A percentile compares a stretch with the other conserved stretches of the same genome.
Evolutionary conservation across 2,888 invertebrate species (phyloP).

Genomic region (Ectemnius lituratus): DNA sequence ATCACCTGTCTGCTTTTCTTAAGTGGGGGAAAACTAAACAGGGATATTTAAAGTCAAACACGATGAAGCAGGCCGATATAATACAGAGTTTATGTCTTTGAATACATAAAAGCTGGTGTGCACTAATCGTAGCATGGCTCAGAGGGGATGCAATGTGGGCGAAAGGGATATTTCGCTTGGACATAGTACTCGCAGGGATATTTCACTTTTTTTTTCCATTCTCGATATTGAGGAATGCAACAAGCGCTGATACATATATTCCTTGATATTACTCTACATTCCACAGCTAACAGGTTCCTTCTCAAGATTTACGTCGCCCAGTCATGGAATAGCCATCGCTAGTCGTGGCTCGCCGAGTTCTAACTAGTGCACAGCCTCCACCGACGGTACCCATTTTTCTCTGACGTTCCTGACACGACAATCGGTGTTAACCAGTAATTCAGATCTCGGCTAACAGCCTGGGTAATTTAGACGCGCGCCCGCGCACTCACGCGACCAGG

Average conservation of each 20-base stretch:
- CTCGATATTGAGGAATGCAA: neutral
- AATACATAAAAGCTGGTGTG: no score
- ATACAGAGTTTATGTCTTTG: no score
- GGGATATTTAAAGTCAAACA: no score
- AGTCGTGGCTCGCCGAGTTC: conserved; percentile 26
- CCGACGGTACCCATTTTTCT: conserved; percentile 53
- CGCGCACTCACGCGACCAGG: conserved; percentile 45
- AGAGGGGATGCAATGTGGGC: no score
- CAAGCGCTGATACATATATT: neutral
- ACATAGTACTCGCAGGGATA: no score
- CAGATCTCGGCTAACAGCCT: conserved; percentile 62
- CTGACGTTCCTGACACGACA: conserved; percentile 59
- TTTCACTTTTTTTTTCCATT: no score
- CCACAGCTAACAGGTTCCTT: neutral
- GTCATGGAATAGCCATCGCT: conserved; percentile 22
- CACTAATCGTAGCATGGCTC: no score
- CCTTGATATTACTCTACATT: conserved; percentile 2
- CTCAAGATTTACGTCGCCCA: conserved; percentile 14
- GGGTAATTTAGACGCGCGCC: conserved; percentile 52
- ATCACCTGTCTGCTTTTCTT: no score
- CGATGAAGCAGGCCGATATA: no score
- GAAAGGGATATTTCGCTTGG: no score
- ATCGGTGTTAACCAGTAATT: conserved; percentile 68
- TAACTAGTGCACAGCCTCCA: conserved; percentile 55
- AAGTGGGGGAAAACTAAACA: no score